Conservation (phyloP, 2,113 vertebrate species). For the Triplophysa rosa region DNA sequence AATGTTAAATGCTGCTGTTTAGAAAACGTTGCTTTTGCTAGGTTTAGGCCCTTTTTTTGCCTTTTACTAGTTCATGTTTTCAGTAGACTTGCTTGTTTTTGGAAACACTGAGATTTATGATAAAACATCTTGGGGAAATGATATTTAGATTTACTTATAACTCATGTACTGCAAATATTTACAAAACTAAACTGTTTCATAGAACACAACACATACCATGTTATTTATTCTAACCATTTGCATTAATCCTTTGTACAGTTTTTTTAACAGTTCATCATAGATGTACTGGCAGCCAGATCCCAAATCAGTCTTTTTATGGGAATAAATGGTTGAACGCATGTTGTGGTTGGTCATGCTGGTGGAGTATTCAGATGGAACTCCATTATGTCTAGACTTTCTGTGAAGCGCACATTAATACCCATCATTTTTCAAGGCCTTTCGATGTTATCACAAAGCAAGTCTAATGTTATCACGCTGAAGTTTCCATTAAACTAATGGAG, state of each 20-base stretch:
- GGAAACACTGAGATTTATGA: no score
- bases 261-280: background rate
- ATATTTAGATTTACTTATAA: background rate
- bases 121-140: no score
- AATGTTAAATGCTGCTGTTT: no score
- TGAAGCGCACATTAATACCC: slow-evolving; percentile 41
- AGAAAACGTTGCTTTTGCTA: no score
- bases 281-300: background rate
- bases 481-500: slow-evolving; percentile 67
- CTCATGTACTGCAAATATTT: background rate
- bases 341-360: slow-evolving; percentile 42
- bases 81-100: no score
- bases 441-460: slow-evolving; percentile 60
- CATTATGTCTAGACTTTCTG: slow-evolving; percentile 56
- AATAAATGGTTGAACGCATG: slow-evolving; percentile 35
- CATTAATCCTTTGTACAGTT: background rate
- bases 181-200: background rate
- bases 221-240: background rate
- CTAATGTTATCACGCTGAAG: slow-evolving; percentile 55
- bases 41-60: no score
- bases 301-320: slow-evolving; percentile 26
- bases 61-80: no score
- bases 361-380: slow-evolving; percentile 38
- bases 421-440: slow-evolving; percentile 33
- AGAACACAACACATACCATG: background rate